Base-by-base conservation (phyloP, 2,888 invertebrate species). In the Parnassius apollo region DNA sequence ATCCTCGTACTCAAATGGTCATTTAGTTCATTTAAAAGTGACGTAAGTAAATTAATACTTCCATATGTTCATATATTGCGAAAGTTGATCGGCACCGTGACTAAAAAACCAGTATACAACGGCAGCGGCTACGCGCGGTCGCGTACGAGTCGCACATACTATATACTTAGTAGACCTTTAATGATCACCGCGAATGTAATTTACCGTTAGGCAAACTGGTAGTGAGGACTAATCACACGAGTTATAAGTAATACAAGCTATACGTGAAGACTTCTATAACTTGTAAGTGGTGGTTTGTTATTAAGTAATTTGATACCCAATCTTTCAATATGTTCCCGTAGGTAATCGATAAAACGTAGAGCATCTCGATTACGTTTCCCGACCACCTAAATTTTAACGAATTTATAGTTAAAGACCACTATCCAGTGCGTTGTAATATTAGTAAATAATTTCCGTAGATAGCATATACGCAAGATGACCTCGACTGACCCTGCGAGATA, bases 11-110 rank as follows among this genome's bases (percentile, higher is more conserved):
- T 3, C 25, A 59, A 48, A 71, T 68, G 67, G 68, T 61, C 66
- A 72, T 67, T 71, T 65, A 65, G 65, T 62, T 62, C 68, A 58
- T 63, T 68, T 65, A 66, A 61, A 51, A 59, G 59, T 73, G 74
- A 74, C 71, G 73, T 70, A 68, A 72, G 65, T 55, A 65, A 64
- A 35, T 35, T 35, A 35, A 65, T 59, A 69, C 65, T 66, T 61
- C 62, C 65, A 67, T 64, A 67, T 71, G 66, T 66, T 64, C 55
- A 45, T 59, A 55, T 59, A 49, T 69, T 68, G 68, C 67, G 68
- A 71, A 72, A 71, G 67, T 67, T 65, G 67, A 65, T 68, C 57
- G 61, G 12, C 44, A 48, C 54, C 13, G 55, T 45, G 50, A 51
- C 56, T 61, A 42, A 54, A 42, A 55, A 50, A 50, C 45, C 71